Conservation (phyloP, 1,140 invertebrate species). For the Hylaeus anthracinus region DNA sequence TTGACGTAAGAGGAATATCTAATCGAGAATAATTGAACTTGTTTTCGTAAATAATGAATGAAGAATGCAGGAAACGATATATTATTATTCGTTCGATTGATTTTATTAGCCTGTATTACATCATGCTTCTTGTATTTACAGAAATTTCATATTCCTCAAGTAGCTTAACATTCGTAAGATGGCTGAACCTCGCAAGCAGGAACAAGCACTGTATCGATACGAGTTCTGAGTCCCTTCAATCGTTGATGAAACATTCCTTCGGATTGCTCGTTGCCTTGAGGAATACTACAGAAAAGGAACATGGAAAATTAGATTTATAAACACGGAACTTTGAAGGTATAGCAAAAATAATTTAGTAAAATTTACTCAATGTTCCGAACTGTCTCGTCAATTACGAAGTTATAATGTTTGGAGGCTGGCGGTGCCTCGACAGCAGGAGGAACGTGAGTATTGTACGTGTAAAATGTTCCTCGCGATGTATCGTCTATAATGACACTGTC, state of each 20-base stretch:
- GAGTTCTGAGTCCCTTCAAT: conserved; percentile 31
- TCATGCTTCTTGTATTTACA: neutral
- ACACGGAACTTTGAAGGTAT: neutral
- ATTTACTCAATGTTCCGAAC: conserved; percentile 23
- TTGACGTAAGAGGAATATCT: too few species aligned
- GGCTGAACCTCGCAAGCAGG: conserved; percentile 39
- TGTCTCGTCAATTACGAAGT: conserved; percentile 33
- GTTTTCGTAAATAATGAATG: too few species aligned
- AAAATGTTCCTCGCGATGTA: conserved; percentile 19
- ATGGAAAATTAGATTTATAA: neutral
- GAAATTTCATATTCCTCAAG: neutral
- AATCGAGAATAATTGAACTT: too few species aligned
- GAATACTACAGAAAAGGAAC: neutral
- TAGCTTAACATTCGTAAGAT: neutral
- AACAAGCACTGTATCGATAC: conserved; percentile 45
- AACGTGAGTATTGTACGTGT: conserved; percentile 28
- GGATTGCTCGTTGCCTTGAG: too few species aligned
- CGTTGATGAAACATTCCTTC: neutral
- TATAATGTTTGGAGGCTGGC: neutral
- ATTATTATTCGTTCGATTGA: neutral
- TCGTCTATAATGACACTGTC: neutral
- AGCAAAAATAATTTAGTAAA: neutral
- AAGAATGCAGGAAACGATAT: neutral
- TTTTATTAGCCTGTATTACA: neutral
- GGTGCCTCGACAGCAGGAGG: neutral